These are phyloP conservation scores for Limonius californicus DNA, from an alignment of 1,140 invertebrate species.

Conservation along the genomic window DNA sequence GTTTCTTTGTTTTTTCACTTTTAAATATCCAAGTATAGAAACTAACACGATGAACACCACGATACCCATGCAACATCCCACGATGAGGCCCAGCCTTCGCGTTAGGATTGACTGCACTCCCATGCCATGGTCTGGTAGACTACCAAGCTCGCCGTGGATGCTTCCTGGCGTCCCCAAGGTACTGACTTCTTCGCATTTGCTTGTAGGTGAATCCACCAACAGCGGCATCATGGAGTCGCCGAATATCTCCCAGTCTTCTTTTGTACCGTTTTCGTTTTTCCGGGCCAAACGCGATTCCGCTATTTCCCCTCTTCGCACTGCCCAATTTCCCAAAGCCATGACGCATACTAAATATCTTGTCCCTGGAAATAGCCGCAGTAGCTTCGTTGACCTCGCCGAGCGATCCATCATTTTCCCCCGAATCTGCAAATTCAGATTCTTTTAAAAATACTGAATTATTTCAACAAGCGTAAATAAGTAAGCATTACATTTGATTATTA, in stretches of 20 bases:
- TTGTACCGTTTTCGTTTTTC: constrained; percentile 38
- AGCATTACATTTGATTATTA: no score
- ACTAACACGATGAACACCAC: constrained; percentile 79
- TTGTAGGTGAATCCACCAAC: constrained; percentile 69
- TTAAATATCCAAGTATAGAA: constrained; percentile 78
- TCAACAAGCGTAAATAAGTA: no score
- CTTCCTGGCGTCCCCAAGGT: constrained; percentile 70
- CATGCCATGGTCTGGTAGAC: constrained; percentile 61
- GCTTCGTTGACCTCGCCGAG: constrained; percentile 63
- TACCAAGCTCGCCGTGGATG: constrained; percentile 55
- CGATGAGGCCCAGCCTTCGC: constrained; percentile 73
- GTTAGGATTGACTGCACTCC: constrained; percentile 67
- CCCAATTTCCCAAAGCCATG: constrained; percentile 71
- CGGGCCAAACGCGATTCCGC: constrained; percentile 52
- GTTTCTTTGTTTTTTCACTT: constrained; percentile 77
- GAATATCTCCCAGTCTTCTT: constrained; percentile 50
- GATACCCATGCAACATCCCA: constrained; percentile 80
- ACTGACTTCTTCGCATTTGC: constrained; percentile 70
- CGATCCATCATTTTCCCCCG: constrained; percentile 66
- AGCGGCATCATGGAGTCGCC: constrained; percentile 55
- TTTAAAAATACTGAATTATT: no score
- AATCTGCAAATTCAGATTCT: constrained; percentile 60
- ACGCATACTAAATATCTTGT: constrained; percentile 82
- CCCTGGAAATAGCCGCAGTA: constrained; percentile 69
- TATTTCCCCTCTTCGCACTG: constrained; percentile 43